phyloP scores from a whole-genome alignment of 2,797 vertebrate genomes.

The Malacoraja senta region DNA sequence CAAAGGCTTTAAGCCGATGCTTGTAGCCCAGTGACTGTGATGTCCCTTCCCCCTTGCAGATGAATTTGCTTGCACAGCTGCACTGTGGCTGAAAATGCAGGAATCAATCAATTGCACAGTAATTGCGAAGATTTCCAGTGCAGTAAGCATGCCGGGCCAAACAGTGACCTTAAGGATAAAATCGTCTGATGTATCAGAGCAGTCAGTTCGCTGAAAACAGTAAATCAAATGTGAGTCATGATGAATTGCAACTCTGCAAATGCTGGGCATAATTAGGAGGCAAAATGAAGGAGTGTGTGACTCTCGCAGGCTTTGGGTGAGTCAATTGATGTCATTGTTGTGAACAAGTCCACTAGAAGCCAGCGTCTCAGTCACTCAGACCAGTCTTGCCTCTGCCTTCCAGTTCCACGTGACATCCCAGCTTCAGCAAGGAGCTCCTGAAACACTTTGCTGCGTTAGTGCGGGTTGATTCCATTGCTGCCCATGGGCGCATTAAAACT shows the following conservation, averaged over 20 bases:
- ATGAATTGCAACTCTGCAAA: neutral
- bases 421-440: neutral
- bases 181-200: neutral
- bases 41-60: neutral
- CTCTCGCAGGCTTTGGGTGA: neutral
- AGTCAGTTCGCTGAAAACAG: neutral
- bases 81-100: neutral
- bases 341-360: neutral
- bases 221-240: neutral
- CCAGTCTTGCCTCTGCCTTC: no score
- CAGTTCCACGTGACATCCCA: neutral
- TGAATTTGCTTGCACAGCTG: neutral
- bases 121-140: neutral
- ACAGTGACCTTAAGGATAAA: neutral
- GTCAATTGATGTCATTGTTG: neutral
- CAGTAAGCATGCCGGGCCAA: neutral
- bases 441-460: neutral
- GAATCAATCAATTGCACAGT: neutral
- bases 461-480: neutral
- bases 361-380: neutral
- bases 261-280: neutral
- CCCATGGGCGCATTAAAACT: no score
- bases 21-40: no score
- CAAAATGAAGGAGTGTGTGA: neutral
- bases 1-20: neutral